These are phyloP conservation scores for Poecilus cupreus DNA, from an alignment of 2,888 invertebrate species.

Conservation along the genomic window DNA sequence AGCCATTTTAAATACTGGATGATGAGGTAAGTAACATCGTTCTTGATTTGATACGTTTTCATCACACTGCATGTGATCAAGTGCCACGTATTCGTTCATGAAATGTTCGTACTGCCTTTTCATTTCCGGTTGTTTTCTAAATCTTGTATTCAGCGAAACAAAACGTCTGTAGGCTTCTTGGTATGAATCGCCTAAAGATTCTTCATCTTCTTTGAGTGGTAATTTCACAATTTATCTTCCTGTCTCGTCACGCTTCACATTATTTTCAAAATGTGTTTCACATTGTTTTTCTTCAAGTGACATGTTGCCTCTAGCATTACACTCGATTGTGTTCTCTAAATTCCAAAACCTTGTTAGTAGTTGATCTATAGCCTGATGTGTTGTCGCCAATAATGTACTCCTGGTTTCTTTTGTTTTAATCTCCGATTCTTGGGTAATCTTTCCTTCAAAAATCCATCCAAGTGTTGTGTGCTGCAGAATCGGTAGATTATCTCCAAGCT, in stretches of 20 bases:
- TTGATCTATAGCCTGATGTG: constrained; percentile 14
- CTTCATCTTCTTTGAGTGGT: constrained; percentile 45
- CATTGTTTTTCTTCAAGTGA: constrained; percentile 55
- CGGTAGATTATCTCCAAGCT: neutral
- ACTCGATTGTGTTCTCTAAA: constrained; percentile 53
- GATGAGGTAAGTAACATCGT: constrained; percentile 54
- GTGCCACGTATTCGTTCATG: constrained; percentile 37
- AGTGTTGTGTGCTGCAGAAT: neutral
- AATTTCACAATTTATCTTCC: constrained; percentile 58
- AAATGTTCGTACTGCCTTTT: neutral
- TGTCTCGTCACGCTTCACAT: constrained; percentile 1
- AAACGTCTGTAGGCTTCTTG: neutral
- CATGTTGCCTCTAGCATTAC: neutral
- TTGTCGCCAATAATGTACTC: too few relatives aligned
- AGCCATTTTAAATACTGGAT: constrained; percentile 56
- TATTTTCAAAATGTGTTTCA: constrained; percentile 48
- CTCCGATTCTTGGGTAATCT: too few relatives aligned
- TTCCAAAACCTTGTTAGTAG: constrained; percentile 52
- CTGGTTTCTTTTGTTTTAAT: too few relatives aligned
- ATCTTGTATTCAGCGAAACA: neutral
- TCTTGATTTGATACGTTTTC: neutral
- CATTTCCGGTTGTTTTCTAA: neutral
- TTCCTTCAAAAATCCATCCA: constrained; percentile 39
- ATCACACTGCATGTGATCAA: constrained; percentile 59
- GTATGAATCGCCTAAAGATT: constrained; percentile 17